These are phyloP conservation scores for Anoplopoma fimbria DNA, from an alignment of 2,113 vertebrate genomes.

Conservation along the genomic window DNA sequence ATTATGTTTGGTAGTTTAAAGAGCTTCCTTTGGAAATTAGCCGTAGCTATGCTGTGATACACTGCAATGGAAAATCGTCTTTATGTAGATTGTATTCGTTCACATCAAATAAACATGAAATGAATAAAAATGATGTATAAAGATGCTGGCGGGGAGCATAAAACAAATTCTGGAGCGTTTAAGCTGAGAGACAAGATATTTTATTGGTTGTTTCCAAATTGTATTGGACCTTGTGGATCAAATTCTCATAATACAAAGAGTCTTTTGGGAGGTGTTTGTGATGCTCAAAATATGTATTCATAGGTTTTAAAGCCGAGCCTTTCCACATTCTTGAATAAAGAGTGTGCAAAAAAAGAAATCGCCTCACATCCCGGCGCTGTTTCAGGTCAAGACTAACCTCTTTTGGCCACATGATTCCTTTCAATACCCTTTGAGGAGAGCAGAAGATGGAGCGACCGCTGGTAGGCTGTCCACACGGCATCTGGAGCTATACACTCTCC, in stretches of 20 bases:
- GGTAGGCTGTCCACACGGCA: constrained; percentile 6
- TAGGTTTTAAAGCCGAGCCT: neutral
- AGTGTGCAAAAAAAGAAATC: neutral
- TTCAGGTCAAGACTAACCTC: neutral
- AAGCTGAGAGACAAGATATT: neutral
- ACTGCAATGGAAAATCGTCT: too few relatives aligned
- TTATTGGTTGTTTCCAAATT: neutral
- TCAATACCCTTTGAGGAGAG: neutral
- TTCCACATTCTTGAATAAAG: neutral
- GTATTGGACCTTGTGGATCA: neutral
- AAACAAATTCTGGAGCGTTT: too few relatives aligned
- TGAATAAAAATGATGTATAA: too few relatives aligned
- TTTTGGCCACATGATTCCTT: neutral
- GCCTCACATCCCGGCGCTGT: neutral
- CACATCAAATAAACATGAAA: too few relatives aligned
- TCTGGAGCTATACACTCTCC: constrained; percentile 8
- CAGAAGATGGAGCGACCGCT: neutral
- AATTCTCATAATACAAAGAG: neutral
- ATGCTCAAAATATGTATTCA: neutral
- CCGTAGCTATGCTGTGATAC: too few relatives aligned
- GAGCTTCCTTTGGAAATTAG: too few relatives aligned
- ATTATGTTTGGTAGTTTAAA: too few relatives aligned
- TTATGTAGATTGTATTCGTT: too few relatives aligned
- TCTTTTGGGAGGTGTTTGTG: neutral
- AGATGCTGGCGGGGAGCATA: too few relatives aligned